Conservation (phyloP, 2,797 vertebrate genomes). For the Parotocinclus haroldoi region DNA sequence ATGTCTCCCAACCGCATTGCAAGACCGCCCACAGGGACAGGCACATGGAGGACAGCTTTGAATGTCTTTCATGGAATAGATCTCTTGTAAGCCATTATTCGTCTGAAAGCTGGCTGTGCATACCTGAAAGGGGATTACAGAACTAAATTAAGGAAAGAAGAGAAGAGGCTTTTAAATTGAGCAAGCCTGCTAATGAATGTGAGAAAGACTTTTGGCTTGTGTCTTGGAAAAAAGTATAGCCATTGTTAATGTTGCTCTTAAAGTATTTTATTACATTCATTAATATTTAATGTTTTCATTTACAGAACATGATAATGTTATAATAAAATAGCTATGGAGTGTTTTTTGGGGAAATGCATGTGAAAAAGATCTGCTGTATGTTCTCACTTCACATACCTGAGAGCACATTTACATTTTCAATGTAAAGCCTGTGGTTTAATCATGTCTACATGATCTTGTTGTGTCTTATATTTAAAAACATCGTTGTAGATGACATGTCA, state of each 20-base stretch:
- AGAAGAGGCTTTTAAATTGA: constrained; percentile 31
- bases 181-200: constrained; percentile 52
- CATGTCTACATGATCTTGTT: constrained; percentile 7
- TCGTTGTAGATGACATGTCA: too few species aligned
- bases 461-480: too few species aligned
- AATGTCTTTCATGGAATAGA: constrained; percentile 61
- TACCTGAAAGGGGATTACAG: constrained; percentile 56
- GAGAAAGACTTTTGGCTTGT: constrained; percentile 8
- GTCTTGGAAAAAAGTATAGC: background rate
- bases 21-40: constrained; percentile 59
- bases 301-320: too few species aligned
- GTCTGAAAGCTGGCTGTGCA: constrained; percentile 31
- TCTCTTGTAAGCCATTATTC: constrained; percentile 51
- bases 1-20: constrained; percentile 43
- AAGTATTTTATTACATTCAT: too few species aligned
- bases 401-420: constrained; percentile 21
- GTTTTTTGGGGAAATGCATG: too few species aligned
- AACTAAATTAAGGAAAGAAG: constrained; percentile 39
- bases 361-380: background rate
- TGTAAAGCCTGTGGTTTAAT: constrained; percentile 33
- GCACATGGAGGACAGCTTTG: constrained; percentile 65
- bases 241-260: too few species aligned
- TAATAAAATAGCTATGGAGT: too few species aligned
- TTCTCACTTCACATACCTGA: background rate
- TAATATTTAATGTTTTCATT: too few species aligned